Conservation (phyloP, 2,888 invertebrate genomes). For the Tortrix viridana region DNA sequence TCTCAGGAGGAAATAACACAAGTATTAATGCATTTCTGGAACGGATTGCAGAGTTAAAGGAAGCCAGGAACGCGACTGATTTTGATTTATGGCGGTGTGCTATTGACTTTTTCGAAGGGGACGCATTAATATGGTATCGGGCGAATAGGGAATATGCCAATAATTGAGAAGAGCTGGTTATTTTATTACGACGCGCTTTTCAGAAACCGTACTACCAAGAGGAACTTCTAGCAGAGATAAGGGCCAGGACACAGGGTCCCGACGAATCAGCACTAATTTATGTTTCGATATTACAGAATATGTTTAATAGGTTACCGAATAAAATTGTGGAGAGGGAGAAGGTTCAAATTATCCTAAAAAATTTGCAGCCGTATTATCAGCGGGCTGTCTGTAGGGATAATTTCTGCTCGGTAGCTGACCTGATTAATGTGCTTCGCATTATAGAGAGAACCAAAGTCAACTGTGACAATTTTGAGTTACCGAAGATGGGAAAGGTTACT, state of each 20-base stretch:
- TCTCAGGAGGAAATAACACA: slow-evolving; percentile 4
- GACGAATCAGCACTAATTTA: no score
- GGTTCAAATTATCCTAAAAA: no score
- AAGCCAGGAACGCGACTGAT: slow-evolving; percentile 3
- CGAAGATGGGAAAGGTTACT: neutral
- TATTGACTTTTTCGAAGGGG: slow-evolving; percentile 6
- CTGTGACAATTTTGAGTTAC: neutral
- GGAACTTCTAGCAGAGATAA: slow-evolving; percentile 1
- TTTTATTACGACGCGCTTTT: neutral
- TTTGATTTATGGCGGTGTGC: slow-evolving; percentile 2
- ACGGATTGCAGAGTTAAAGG: neutral
- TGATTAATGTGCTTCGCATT: neutral
- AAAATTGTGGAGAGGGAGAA: no score
- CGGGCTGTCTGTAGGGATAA: no score
- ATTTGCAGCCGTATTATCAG: no score
- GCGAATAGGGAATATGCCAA: slow-evolving; percentile 4
- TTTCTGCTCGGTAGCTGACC: neutral
- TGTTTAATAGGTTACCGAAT: no score
- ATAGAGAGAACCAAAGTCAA: neutral
- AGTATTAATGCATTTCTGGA: slow-evolving; percentile 5
- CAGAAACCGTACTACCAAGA: slow-evolving; percentile 2
- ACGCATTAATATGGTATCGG: slow-evolving; percentile 3
- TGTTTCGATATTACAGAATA: no score
- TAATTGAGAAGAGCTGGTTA: slow-evolving; percentile 1
- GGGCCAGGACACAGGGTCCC: no score